phyloP scores from a whole-genome alignment of 2,797 vertebrate genomes.

The Vultur gryphus region DNA sequence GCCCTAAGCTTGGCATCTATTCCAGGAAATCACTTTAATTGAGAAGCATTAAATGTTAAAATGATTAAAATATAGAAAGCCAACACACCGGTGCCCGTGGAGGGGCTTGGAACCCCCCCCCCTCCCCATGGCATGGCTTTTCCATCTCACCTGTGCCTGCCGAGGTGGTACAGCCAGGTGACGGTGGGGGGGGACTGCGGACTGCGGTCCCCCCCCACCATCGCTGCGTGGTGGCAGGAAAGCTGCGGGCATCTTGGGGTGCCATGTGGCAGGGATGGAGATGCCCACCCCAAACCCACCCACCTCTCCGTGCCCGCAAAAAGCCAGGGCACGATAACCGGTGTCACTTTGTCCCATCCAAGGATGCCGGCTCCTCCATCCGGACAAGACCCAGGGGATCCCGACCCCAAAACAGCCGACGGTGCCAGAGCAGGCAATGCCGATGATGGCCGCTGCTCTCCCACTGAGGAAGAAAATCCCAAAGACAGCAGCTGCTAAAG shows the following conservation, averaged over 20 bases:
- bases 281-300: neutral
- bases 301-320: neutral
- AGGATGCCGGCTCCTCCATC: neutral
- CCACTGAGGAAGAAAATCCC: constrained; percentile 20
- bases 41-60: constrained; percentile 86
- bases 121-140: neutral
- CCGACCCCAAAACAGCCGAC: accelerated
- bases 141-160: neutral
- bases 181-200: neutral
- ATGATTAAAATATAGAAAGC: constrained; percentile 79
- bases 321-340: accelerated
- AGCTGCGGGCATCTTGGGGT: neutral
- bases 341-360: neutral
- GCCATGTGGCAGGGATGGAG: neutral
- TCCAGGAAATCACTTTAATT: constrained; percentile 85
- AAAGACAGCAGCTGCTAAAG: constrained; percentile 77
- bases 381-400: accelerated
- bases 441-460: neutral
- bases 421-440: accelerated
- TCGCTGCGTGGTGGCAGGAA: accelerated
- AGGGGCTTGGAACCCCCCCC: neutral
- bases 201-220: neutral
- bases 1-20: constrained; percentile 79
- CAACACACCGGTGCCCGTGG: constrained; percentile 46
- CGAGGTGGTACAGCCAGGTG: neutral